These are phyloP conservation scores for Caenorhabditis briggsae DNA, from an alignment of 1,140 invertebrate species.

Conservation along the genomic window DNA sequence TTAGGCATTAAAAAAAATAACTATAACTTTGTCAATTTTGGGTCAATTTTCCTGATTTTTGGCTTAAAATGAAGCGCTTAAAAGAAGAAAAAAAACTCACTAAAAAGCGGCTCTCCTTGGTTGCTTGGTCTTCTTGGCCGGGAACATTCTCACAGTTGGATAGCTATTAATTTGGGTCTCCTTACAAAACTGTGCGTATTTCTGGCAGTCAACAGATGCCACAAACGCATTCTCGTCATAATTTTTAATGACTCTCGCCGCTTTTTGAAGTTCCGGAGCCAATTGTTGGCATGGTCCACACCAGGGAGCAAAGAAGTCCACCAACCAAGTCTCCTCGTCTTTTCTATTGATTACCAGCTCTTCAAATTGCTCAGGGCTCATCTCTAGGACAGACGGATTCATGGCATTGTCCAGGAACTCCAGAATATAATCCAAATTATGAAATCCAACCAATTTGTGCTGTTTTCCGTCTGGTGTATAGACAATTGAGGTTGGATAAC, in stretches of 20 bases:
- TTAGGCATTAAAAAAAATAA: too few species aligned
- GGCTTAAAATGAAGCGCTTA: too few species aligned
- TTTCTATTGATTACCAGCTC: slow-evolving; percentile 80
- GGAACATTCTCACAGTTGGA: slow-evolving; percentile 35
- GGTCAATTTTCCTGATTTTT: too few species aligned
- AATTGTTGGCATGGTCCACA: slow-evolving; percentile 83
- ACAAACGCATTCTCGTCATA: slow-evolving; percentile 80
- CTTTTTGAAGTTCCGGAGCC: slow-evolving; percentile 74
- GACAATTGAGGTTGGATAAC: slow-evolving; percentile 85
- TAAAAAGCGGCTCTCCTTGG: slow-evolving; percentile 21
- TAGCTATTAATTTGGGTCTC: slow-evolving; percentile 51
- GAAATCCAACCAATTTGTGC: slow-evolving; percentile 81
- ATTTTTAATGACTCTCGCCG: slow-evolving; percentile 60
- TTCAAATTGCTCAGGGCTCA: slow-evolving; percentile 81
- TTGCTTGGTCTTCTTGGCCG: slow-evolving; percentile 40
- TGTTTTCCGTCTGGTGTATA: slow-evolving; percentile 81
- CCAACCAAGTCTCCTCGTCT: slow-evolving; percentile 81
- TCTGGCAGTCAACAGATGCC: slow-evolving; percentile 83
- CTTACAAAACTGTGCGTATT: slow-evolving; percentile 29
- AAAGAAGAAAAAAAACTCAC: slow-evolving; percentile 21
- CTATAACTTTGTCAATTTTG: too few species aligned
- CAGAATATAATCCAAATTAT: slow-evolving; percentile 81
- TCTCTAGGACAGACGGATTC: slow-evolving; percentile 81
- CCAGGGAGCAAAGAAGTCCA: slow-evolving; percentile 84
- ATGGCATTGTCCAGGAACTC: slow-evolving; percentile 83